These are phyloP conservation scores for Agapornis roseicollis DNA, from an alignment of 2,113 vertebrate species.

Conservation along the genomic window DNA sequence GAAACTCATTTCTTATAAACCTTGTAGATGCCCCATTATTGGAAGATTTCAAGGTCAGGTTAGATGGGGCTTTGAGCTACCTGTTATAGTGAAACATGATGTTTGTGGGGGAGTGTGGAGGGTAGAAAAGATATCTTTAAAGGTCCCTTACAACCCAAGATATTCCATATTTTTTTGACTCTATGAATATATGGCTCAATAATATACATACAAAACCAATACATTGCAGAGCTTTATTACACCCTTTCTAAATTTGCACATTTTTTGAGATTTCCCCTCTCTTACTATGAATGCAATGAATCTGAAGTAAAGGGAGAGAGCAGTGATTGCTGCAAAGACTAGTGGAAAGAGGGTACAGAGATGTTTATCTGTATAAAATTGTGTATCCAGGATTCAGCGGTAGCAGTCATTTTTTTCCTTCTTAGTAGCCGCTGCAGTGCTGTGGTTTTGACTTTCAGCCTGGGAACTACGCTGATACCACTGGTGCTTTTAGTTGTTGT, in stretches of 20 bases:
- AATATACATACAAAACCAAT: background rate
- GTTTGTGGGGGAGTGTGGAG: background rate
- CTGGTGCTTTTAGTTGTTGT: no score
- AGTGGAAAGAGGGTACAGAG: background rate
- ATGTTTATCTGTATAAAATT: background rate
- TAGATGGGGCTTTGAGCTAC: background rate
- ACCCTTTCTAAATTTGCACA: background rate
- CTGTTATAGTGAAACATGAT: background rate
- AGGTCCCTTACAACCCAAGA: background rate
- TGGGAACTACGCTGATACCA: no score
- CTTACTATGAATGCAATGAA: background rate
- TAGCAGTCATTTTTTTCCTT: no score
- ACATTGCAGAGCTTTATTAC: background rate
- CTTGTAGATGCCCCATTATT: background rate
- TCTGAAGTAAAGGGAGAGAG: background rate
- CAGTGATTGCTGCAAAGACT: background rate
- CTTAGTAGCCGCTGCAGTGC: no score
- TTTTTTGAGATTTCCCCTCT: background rate
- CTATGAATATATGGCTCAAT: background rate
- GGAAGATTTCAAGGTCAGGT: background rate
- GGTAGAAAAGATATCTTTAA: background rate
- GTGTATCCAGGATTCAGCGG: no score
- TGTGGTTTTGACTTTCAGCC: no score
- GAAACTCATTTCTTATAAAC: background rate
- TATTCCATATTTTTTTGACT: background rate